Percentiles rank a stretch among this genome's conserved stretches.
These are phyloP conservation scores for Papilio polytes DNA, from an alignment of 1,140 invertebrate species.

Conservation along the genomic window DNA sequence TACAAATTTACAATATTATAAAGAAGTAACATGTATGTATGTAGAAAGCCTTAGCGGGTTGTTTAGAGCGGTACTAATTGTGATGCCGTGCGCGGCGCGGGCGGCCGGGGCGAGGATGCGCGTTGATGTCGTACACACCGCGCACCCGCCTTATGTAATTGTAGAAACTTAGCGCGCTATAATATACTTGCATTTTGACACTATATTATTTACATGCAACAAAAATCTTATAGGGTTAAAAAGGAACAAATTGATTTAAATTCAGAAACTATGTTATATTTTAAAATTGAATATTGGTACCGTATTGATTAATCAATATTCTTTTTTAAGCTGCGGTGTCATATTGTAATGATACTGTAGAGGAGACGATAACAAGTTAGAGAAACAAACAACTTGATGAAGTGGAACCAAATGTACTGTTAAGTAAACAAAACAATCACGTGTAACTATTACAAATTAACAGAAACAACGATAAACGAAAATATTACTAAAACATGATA, in stretches of 20 bases:
- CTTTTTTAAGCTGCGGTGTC: too few relatives aligned
- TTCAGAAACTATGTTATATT: background rate
- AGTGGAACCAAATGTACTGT: background rate
- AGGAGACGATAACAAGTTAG: background rate
- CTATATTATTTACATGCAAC: background rate
- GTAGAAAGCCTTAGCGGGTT: background rate
- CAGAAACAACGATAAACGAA: background rate
- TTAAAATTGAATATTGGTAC: too few relatives aligned
- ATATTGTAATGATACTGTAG: background rate
- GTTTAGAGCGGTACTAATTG: conserved; percentile 26
- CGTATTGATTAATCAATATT: too few relatives aligned
- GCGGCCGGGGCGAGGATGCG: conserved; percentile 48
- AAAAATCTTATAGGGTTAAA: background rate
- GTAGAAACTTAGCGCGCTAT: conserved; percentile 30
- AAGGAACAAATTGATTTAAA: background rate
- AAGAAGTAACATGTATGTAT: background rate
- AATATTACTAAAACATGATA: background rate
- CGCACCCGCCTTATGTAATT: conserved; percentile 34
- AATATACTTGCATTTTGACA: background rate
- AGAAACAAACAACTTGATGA: background rate
- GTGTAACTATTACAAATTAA: conserved; percentile 6
- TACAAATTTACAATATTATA: too few relatives aligned
- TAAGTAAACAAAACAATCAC: conserved; percentile 5
- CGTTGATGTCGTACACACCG: conserved; percentile 76
- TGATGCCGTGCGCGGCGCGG: conserved; percentile 46